A percentile compares a stretch with the other conserved stretches of the same genome.
phyloP scores from a whole-genome alignment of 2,113 vertebrate genomes.

The Perccottus glenii region DNA sequence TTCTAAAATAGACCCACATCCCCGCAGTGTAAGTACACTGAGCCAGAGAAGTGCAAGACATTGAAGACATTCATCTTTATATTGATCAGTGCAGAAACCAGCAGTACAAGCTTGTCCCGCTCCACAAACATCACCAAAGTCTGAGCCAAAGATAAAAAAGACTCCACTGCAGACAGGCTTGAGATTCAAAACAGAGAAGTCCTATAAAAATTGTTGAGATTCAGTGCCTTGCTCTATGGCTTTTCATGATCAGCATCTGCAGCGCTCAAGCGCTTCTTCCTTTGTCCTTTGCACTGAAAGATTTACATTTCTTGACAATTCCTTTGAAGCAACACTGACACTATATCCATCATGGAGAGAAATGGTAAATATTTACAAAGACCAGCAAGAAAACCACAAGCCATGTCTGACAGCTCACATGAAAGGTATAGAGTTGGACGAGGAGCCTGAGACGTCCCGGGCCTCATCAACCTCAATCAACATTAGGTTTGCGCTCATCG shows the following conservation, averaged over 20 bases:
- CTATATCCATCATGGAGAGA: neutral
- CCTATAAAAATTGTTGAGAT: neutral
- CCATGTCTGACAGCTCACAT: neutral
- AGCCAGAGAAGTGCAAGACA: too few species aligned
- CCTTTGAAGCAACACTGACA: neutral
- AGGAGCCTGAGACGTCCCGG: neutral
- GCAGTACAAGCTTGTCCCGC: neutral
- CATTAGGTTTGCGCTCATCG: too few species aligned
- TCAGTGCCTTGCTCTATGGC: neutral
- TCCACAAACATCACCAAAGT: neutral
- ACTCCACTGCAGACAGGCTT: neutral
- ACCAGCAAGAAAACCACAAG: neutral
- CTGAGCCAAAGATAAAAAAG: neutral
- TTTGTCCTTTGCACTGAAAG: neutral
- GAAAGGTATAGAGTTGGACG: neutral
- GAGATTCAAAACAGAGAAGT: neutral
- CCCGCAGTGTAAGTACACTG: neutral
- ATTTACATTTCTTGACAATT: neutral
- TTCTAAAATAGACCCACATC: neutral
- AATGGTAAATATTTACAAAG: neutral
- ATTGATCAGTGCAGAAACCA: neutral
- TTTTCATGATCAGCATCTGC: neutral
- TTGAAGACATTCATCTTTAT: neutral
- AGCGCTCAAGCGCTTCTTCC: neutral
- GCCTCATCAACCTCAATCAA: too few species aligned